Percentiles rank a stretch among this genome's conserved stretches.
phyloP scores from a whole-genome alignment of 2,113 vertebrate species.

The Scatophagus argus region DNA sequence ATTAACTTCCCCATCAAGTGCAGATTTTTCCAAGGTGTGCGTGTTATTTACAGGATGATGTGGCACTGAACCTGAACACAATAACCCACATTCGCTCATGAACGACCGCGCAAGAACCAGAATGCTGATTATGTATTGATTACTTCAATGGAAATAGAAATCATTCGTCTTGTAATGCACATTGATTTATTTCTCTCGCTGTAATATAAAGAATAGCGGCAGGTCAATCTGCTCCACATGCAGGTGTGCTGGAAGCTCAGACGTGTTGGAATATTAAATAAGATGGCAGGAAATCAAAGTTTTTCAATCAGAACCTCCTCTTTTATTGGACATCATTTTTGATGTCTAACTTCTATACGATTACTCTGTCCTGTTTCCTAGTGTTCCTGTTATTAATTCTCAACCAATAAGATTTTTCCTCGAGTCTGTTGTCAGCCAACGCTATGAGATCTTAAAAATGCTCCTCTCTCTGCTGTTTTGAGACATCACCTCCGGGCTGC shows the following conservation, averaged over 20 bases:
- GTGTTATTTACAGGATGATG: constrained; percentile 40
- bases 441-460: neutral
- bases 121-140: constrained; percentile 39
- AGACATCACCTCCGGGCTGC: neutral
- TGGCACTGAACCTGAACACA: neutral
- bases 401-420: neutral
- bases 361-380: neutral
- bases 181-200: constrained; percentile 17
- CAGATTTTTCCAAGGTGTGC: constrained; percentile 19
- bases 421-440: neutral
- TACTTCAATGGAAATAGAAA: neutral
- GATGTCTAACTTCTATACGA: neutral
- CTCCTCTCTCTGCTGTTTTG: neutral
- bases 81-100: constrained; percentile 14
- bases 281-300: constrained; percentile 7
- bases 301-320: neutral
- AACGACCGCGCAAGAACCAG: neutral
- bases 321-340: neutral
- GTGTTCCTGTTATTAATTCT: neutral
- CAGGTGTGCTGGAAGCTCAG: neutral
- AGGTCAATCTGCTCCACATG: neutral
- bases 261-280: neutral
- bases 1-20: constrained; percentile 33
- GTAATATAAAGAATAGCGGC: neutral
- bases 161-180: neutral